phyloP scores from a whole-genome alignment of 2,888 invertebrate genomes.

The Alcis repandata region DNA sequence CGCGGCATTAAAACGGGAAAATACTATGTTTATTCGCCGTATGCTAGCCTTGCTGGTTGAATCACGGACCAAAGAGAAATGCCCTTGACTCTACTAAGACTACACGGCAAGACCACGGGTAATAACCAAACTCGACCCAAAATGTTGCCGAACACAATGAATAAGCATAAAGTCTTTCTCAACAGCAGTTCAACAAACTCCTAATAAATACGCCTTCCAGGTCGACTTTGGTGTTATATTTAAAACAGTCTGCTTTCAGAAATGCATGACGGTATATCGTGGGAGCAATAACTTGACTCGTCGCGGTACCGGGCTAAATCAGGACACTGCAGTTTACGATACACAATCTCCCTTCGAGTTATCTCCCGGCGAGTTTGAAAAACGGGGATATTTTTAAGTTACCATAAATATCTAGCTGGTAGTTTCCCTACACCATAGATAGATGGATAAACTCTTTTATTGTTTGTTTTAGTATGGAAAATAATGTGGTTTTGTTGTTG shows the following conservation, averaged over 20 bases:
- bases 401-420: too few relatives aligned
- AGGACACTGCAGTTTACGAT: constrained; percentile 68
- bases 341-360: constrained; percentile 35
- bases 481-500: too few relatives aligned
- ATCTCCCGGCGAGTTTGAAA: constrained; percentile 53
- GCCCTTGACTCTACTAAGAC: too few relatives aligned
- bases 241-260: constrained; percentile 13
- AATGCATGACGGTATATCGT: constrained; percentile 42
- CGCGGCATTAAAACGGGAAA: too few relatives aligned
- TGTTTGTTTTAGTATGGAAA: too few relatives aligned
- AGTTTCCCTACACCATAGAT: neutral
- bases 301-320: constrained; percentile 67
- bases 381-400: constrained; percentile 27
- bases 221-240: constrained; percentile 25
- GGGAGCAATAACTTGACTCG: constrained; percentile 52
- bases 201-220: constrained; percentile 19
- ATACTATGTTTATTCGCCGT: too few relatives aligned
- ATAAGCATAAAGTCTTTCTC: constrained; percentile 1
- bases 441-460: too few relatives aligned
- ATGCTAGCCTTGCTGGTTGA: too few relatives aligned
- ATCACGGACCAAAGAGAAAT: too few relatives aligned
- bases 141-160: neutral
- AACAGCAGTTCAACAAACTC: constrained; percentile 23
- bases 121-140: too few relatives aligned
- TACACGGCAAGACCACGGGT: too few relatives aligned